A percentile compares a stretch with the other conserved stretches of the same genome.
These are phyloP conservation scores for Anthopleura xanthogrammica DNA, from an alignment of 92 coral and sea anemone species.

Conservation along the genomic window DNA sequence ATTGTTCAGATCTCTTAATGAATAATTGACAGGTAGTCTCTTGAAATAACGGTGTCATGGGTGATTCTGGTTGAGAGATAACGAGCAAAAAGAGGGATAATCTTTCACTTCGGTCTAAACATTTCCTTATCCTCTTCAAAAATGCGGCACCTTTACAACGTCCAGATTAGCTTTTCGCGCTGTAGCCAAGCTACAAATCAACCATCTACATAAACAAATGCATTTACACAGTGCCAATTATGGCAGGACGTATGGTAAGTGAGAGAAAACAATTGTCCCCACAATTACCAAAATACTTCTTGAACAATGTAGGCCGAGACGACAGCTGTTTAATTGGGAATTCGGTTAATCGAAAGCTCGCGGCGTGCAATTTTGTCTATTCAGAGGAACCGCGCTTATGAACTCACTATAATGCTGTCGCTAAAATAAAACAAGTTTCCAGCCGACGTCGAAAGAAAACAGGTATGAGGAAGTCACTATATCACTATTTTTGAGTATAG, in stretches of 20 bases:
- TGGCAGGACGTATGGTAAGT: not conserved
- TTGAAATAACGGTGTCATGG: slow-evolving; percentile 8
- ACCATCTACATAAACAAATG: slow-evolving; percentile 21
- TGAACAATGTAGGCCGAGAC: slow-evolving; percentile 3
- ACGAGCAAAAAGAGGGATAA: slow-evolving; percentile 10
- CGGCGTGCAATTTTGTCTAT: not conserved
- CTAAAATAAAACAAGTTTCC: not conserved
- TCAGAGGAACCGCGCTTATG: not conserved
- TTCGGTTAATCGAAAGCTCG: not conserved
- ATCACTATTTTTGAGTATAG: not conserved
- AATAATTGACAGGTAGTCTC: slow-evolving; percentile 6
- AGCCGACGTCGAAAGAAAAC: not conserved
- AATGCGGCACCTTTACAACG: not conserved
- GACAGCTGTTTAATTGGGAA: slow-evolving; percentile 14
- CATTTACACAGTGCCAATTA: slow-evolving; percentile 16
- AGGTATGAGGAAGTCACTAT: not conserved
- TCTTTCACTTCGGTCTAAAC: not conserved
- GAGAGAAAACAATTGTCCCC: slow-evolving; percentile 2
- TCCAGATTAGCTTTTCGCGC: not conserved
- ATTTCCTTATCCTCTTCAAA: slow-evolving; percentile 1
- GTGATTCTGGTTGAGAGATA: not conserved
- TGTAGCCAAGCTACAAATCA: not conserved
- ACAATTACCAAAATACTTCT: slow-evolving; percentile 19
- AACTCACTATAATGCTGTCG: not conserved
- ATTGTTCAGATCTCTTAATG: not conserved